Conservation (phyloP, 2,888 invertebrate species). For the Pimpla rufipes region DNA sequence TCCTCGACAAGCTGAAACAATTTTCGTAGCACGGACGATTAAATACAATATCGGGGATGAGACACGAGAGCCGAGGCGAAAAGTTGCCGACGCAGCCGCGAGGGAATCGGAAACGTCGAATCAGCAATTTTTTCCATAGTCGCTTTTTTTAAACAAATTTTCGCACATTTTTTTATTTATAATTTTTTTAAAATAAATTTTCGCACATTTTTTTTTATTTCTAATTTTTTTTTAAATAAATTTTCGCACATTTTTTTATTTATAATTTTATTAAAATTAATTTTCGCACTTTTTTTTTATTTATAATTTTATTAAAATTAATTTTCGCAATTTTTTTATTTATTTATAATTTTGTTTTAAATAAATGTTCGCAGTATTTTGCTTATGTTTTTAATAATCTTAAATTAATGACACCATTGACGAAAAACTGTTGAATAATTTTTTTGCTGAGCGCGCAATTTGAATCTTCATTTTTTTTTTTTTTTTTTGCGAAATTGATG, state of each 20-base stretch:
- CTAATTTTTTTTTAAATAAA: too few relatives aligned
- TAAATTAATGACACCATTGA: too few relatives aligned
- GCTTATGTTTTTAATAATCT: too few relatives aligned
- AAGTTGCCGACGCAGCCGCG: not conserved
- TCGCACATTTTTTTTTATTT: too few relatives aligned
- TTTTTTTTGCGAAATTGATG: not conserved
- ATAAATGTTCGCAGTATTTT: too few relatives aligned
- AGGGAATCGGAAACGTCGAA: not conserved
- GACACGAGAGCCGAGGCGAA: not conserved
- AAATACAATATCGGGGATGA: slow-evolving; percentile 32
- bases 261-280: too few relatives aligned
- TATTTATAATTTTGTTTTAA: too few relatives aligned
- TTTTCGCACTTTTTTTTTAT: not conserved
- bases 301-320: too few relatives aligned
- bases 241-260: not conserved
- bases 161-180: too few relatives aligned
- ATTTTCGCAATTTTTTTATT: too few relatives aligned
- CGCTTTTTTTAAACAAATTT: not conserved
- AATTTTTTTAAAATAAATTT: too few relatives aligned
- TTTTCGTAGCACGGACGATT: slow-evolving; percentile 62
- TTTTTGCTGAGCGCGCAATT: not conserved
- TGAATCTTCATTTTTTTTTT: not conserved
- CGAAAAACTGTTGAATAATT: too few relatives aligned
- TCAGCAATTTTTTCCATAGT: not conserved
- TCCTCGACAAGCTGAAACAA: slow-evolving; percentile 62